Percentiles rank a stretch among this genome's conserved stretches.
These are phyloP conservation scores for Amia ocellicauda DNA, from an alignment of 2,113 vertebrate species.

Conservation along the genomic window DNA sequence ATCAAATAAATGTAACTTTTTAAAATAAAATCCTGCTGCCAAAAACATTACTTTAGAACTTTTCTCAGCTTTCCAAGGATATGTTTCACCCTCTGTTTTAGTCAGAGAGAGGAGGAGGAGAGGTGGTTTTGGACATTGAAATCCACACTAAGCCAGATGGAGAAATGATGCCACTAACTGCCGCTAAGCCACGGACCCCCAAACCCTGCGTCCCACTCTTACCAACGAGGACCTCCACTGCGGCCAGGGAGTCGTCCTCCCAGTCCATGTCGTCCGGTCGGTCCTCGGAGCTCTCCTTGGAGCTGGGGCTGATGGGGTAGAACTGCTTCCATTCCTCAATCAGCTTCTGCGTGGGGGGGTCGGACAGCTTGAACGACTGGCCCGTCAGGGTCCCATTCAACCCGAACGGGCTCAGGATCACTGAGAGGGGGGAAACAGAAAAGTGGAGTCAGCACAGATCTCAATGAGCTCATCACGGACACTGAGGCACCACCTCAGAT, in stretches of 20 bases:
- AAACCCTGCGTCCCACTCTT: slow-evolving; percentile 38
- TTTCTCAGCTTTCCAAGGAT: no score
- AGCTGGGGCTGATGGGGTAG: slow-evolving; percentile 87
- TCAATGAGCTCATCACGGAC: neutral
- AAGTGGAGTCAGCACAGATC: neutral
- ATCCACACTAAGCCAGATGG: no score
- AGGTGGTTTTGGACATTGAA: no score
- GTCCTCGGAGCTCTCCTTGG: slow-evolving; percentile 82
- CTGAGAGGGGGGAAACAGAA: slow-evolving; percentile 49
- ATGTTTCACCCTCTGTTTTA: no score
- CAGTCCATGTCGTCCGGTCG: slow-evolving; percentile 92
- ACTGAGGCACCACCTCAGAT: neutral
- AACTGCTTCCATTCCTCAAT: slow-evolving; percentile 99
- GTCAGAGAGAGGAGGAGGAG: no score
- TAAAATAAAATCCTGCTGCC: no score
- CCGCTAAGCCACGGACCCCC: no score
- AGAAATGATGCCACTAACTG: no score
- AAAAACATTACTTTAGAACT: no score
- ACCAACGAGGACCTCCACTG: slow-evolving; percentile 98
- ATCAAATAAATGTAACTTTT: no score
- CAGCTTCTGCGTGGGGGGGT: slow-evolving; percentile 91
- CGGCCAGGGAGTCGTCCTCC: slow-evolving; percentile 96
- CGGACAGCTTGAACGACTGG: slow-evolving; percentile 96
- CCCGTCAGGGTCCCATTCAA: slow-evolving; percentile 95
- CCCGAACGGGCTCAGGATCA: slow-evolving; percentile 96